Evolutionary conservation across 53 echinoderm and acorn worm genomes (phyloP).

Genomic region (Temnopleurus reevesii): DNA sequence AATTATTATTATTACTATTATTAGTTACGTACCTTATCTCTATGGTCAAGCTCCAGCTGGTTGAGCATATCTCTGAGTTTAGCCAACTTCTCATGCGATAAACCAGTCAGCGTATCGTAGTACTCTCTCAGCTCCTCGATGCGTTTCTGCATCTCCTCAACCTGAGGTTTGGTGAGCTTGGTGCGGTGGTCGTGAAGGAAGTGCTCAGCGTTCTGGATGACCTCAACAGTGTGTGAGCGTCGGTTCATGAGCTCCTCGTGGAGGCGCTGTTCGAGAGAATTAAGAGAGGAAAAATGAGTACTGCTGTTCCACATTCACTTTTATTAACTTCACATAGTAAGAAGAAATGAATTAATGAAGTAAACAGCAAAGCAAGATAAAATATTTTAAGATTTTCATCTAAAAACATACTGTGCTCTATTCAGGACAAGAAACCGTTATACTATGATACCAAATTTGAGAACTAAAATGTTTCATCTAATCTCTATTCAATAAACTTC

Average conservation of each 20-base stretch:
- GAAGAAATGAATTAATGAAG: too few relatives aligned
- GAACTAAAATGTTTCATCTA: too few relatives aligned
- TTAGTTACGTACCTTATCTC: slow-evolving; percentile 88
- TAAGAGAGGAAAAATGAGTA: neutral
- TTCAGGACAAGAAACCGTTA: too few relatives aligned
- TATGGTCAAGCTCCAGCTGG: slow-evolving; percentile 74
- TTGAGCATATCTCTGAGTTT: slow-evolving; percentile 73
- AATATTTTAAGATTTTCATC: too few relatives aligned
- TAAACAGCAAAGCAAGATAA: too few relatives aligned
- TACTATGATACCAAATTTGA: too few relatives aligned
- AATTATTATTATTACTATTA: too few relatives aligned
- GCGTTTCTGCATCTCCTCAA: slow-evolving; percentile 82
- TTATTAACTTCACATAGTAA: too few relatives aligned
- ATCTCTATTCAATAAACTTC: too few relatives aligned
- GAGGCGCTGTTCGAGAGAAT: slow-evolving; percentile 56
- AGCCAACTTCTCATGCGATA: slow-evolving; percentile 82
- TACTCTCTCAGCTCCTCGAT: slow-evolving; percentile 86
- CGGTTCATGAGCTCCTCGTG: slow-evolving; percentile 77
- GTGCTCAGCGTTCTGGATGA: slow-evolving; percentile 88
- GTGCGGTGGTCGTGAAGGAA: slow-evolving; percentile 85
- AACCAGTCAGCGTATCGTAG: slow-evolving; percentile 83
- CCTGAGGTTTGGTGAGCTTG: slow-evolving; percentile 85
- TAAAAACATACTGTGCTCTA: too few relatives aligned
- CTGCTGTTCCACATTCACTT: too few relatives aligned
- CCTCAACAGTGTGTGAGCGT: slow-evolving; percentile 79